phyloP scores from a whole-genome alignment of 2,888 invertebrate genomes.

The Biston stratarius region DNA sequence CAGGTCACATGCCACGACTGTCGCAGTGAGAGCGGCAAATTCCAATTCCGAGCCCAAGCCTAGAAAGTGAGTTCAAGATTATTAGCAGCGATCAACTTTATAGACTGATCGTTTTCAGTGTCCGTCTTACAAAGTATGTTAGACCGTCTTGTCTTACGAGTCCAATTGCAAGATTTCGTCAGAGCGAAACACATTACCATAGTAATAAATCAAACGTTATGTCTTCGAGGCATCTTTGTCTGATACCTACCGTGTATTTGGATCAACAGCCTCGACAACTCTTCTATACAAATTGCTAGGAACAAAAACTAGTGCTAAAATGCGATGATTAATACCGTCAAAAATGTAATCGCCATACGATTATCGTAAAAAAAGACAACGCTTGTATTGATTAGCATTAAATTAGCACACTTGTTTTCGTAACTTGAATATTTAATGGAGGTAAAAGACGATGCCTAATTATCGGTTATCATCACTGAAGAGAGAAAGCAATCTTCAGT shows the following conservation, averaged over 20 bases:
- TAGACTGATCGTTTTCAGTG: slow-evolving; percentile 32
- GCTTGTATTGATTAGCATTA: slow-evolving; percentile 34
- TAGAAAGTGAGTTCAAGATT: slow-evolving; percentile 63
- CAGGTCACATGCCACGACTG: slow-evolving; percentile 46
- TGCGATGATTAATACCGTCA: slow-evolving; percentile 32
- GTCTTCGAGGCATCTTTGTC: slow-evolving; percentile 35
- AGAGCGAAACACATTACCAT: slow-evolving; percentile 20
- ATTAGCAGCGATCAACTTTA: slow-evolving; percentile 44
- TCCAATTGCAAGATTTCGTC: slow-evolving; percentile 24
- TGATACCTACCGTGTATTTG: slow-evolving; percentile 20
- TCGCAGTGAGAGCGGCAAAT: slow-evolving; percentile 47
- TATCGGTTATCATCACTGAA: neutral
- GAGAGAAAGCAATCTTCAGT: too few relatives aligned
- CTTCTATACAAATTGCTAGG: slow-evolving; percentile 27
- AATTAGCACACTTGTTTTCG: slow-evolving; percentile 31
- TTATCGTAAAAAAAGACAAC: slow-evolving; percentile 29
- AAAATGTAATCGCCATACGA: slow-evolving; percentile 29
- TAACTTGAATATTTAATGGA: slow-evolving; percentile 4
- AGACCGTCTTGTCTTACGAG: slow-evolving; percentile 15
- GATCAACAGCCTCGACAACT: slow-evolving; percentile 29
- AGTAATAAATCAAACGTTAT: slow-evolving; percentile 33
- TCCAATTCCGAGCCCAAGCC: slow-evolving; percentile 59
- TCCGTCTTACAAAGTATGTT: slow-evolving; percentile 17
- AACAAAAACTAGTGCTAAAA: slow-evolving; percentile 33
- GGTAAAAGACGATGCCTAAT: slow-evolving; percentile 1